Evolutionary conservation across 2,888 invertebrate species (phyloP), one percentile per base, ranked within the genome.

Genomic region (Nysson spinosus): DNA sequence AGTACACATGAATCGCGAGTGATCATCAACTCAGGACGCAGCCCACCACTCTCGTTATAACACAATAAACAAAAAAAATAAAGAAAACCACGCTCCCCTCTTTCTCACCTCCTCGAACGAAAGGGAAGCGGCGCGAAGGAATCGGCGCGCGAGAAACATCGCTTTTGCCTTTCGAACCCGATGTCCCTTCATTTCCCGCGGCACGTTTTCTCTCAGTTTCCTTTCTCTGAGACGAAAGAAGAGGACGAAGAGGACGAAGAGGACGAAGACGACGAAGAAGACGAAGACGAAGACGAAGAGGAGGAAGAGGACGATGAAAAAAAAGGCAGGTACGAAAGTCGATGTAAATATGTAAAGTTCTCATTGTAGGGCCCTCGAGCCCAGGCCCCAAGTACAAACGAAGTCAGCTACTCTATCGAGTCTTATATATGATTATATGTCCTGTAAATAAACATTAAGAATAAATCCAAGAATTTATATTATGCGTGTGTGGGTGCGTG

Each of bases 1-100:
- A 96, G 89, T 96, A 96, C 89, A 95, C 96, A 94, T 96, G 95
- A 96, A 95, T 93, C 91, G 90, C 88, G 87, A 84, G 87, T 82
- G 84, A 87, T 72, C 83, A 74, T 65, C 76, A 81, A 75, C 73
- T 78, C 78, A 80, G 82, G 82, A 85, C 81, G 80, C 81, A 85
- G 78, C 84, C 83, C 83, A 83, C 83, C 86, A 74, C 64, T 69
- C 65, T 66, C 62, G 70, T 77, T 82, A 80, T 79, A 83, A 77
- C 52, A 56, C 62, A 65, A 74, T 43, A 24, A 55, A 47, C 5
- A 46, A 30, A 39, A 24, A 19, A 54, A 35, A 19, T 12, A n/a
- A 42, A 42, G 46, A n/a, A n/a, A 32, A n/a, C 2, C 35, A 35
- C n/a, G n/a, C 56, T 56, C 65, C 55, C 40, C 65, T 35, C 55